These are phyloP conservation scores for Stigmatopora argus DNA, from an alignment of 2,113 vertebrate genomes.

Conservation along the genomic window DNA sequence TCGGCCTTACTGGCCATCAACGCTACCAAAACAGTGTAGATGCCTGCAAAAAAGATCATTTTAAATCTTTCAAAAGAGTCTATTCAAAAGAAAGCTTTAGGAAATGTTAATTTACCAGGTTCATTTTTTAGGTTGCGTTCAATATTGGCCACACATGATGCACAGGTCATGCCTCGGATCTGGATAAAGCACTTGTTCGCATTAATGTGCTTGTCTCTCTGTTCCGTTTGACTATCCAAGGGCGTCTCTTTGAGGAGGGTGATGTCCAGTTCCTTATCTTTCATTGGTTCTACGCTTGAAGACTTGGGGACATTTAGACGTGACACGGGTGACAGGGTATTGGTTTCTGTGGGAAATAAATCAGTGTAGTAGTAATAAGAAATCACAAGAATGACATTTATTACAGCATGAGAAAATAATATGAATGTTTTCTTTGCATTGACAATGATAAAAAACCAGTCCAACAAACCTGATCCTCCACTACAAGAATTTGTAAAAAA, in stretches of 20 bases:
- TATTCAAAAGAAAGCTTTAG: background rate
- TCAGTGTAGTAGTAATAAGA: background rate
- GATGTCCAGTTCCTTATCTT: slow-evolving; percentile 48
- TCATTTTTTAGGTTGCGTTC: slow-evolving; percentile 91
- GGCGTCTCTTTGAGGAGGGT: slow-evolving; percentile 35
- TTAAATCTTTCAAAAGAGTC: background rate
- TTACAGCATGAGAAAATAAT: background rate
- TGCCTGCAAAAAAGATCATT: slow-evolving; percentile 66
- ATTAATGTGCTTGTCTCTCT: slow-evolving; percentile 52
- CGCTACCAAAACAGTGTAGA: slow-evolving; percentile 87
- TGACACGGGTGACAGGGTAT: slow-evolving; percentile 57
- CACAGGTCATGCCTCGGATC: slow-evolving; percentile 94
- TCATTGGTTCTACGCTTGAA: slow-evolving; percentile 26
- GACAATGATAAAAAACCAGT: too few species aligned
- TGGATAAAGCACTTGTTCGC: slow-evolving; percentile 85
- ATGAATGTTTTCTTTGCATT: too few species aligned
- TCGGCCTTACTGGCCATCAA: slow-evolving; percentile 98
- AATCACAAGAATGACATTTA: too few species aligned
- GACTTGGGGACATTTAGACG: slow-evolving; percentile 19
- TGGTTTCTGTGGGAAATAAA: slow-evolving; percentile 56
- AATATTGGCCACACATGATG: slow-evolving; percentile 95
- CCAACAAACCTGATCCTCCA: too few species aligned
- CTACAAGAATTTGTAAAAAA: too few species aligned
- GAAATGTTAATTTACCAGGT: slow-evolving; percentile 71
- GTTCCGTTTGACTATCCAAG: slow-evolving; percentile 41